A percentile compares a stretch with the other conserved stretches of the same genome.
These are phyloP conservation scores for Boleophthalmus pectinirostris DNA, from an alignment of 2,113 vertebrate genomes.

Conservation along the genomic window DNA sequence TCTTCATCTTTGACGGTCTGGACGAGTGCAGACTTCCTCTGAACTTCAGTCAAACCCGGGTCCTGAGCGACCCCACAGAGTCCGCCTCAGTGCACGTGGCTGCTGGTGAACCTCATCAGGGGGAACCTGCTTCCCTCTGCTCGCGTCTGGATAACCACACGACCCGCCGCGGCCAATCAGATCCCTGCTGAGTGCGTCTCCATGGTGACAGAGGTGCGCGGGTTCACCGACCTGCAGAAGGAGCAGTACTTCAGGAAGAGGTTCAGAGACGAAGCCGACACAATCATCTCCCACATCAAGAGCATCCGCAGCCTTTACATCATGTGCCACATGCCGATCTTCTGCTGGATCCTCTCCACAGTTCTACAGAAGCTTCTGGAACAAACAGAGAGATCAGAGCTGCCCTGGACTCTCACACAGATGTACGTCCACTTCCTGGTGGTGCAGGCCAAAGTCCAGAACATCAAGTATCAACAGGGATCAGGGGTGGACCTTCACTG, in stretches of 20 bases:
- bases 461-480: conserved; percentile 9
- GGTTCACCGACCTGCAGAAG: conserved; percentile 22
- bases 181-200: conserved; percentile 21
- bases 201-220: conserved; percentile 35
- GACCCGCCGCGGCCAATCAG: conserved; percentile 29
- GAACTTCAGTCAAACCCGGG: conserved; percentile 9
- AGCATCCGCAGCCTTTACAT: conserved; percentile 26
- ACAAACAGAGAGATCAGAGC: conserved; percentile 5
- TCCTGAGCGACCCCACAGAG: conserved; percentile 6
- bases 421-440: conserved; percentile 33
- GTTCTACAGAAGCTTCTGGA: conserved; percentile 35
- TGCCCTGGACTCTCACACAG: conserved; percentile 41
- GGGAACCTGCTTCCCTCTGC: conserved; percentile 22
- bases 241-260: conserved; percentile 29
- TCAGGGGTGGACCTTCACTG: conserved; percentile 12
- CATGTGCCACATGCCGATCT: conserved; percentile 39
- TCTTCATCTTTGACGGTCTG: conserved; percentile 27
- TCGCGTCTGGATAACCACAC: conserved; percentile 22
- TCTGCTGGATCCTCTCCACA: conserved; percentile 37
- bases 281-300: conserved; percentile 30
- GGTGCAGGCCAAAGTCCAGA: conserved; percentile 21
- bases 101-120: conserved; percentile 25
- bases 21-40: conserved; percentile 19
- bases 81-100: conserved; percentile 5
- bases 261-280: not conserved